Evolutionary conservation across 2,888 invertebrate species (phyloP), one percentile per base, ranked within the genome.

Genomic region (Parnassius apollo): DNA sequence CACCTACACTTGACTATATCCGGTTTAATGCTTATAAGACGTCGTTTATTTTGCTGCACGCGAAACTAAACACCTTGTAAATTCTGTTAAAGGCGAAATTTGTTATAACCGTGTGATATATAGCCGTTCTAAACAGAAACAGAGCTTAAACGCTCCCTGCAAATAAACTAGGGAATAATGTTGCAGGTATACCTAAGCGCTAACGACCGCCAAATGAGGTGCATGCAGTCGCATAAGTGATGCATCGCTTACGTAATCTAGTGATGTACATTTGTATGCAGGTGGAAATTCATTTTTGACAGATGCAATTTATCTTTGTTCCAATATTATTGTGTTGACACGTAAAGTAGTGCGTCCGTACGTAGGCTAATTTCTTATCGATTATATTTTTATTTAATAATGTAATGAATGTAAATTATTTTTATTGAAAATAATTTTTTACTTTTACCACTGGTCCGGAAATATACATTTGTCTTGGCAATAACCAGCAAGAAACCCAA

Each of bases 121-220:
- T 55, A 59, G 48, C 49, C 46, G 22, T 13, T 59, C 50, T 65
- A 46, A 61, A 50, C 45, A 61, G 57, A 49, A 57, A 60, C 56
- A 45, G 48, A 45, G 50, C 45, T 54, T 50, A 25, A 46, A 51
- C 51, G 45, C 63, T 22, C 8, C 49, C n/a, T 55, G 57, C 48
- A 60, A 64, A 60, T 60, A 59, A 56, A 55, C 11, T 35, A 12
- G 48, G 50, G 50, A 13, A 50, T 59, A 59, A 59, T 55, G 57
- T 49, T 50, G 57, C 53, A 57, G 59, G 64, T 59, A 18, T 61
- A 65, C 61, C 62, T 64, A 68, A 69, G 73, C 73, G 75, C 81
- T 86, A 86, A 86, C 85, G 83, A 85, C 79, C 83, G 77, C 80
- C 86, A 88, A 89, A 89, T 87, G 88, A 88, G 85, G 82, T 75